A percentile compares a stretch with the other conserved stretches of the same genome.
Evolutionary conservation across 2,888 invertebrate species (phyloP).

Genomic region (Aphidoletes aphidimyza): DNA sequence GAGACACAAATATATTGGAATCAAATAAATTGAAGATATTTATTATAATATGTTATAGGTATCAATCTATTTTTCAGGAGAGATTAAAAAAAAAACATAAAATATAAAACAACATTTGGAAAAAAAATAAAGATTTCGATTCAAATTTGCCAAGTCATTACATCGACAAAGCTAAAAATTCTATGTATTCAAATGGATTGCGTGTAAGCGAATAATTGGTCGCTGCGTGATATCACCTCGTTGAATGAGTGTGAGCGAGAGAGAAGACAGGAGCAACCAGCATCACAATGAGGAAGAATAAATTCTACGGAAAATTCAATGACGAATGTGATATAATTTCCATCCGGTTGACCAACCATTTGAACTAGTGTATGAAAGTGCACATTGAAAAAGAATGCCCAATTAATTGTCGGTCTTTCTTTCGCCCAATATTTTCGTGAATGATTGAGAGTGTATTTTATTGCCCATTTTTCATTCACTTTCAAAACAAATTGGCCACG

Average conservation of each 20-base stretch:
- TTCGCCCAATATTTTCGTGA: too few species aligned
- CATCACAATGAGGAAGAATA: conserved; percentile 25
- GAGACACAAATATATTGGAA: background rate
- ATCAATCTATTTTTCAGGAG: background rate
- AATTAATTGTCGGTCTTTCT: background rate
- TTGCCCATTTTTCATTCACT: too few species aligned
- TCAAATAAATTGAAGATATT: background rate
- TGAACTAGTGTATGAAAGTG: background rate
- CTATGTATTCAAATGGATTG: conserved; percentile 10
- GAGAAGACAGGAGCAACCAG: background rate
- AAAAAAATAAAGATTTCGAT: background rate
- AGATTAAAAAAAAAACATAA: background rate
- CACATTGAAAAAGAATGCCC: background rate
- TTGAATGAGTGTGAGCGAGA: too few species aligned
- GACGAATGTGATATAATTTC: background rate
- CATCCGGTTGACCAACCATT: background rate
- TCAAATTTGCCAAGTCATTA: background rate
- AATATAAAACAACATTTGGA: too few species aligned
- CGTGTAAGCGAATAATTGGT: conserved; percentile 46
- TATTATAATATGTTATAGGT: background rate
- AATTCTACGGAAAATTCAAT: background rate
- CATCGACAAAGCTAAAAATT: conserved; percentile 28
- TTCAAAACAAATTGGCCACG: too few species aligned
- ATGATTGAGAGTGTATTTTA: too few species aligned
- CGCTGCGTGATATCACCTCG: background rate